phyloP scores from a whole-genome alignment of 1,140 invertebrate species.

The Nylanderia fulva region DNA sequence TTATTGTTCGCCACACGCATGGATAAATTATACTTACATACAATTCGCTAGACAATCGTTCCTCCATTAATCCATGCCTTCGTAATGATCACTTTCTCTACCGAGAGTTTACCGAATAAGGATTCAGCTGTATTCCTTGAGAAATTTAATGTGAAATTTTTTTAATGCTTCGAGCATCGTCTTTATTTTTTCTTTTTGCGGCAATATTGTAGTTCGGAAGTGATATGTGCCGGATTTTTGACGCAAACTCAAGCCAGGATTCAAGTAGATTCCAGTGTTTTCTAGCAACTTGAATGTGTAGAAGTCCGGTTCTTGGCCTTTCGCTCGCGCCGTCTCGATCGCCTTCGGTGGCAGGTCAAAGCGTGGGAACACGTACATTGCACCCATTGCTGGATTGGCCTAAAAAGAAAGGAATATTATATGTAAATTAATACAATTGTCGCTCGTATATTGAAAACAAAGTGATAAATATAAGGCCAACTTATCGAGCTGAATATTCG shows the following conservation, averaged over 20 bases:
- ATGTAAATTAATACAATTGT: no score
- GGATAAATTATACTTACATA: no score
- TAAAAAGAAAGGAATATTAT: slow-evolving; percentile 83
- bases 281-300: slow-evolving; percentile 98
- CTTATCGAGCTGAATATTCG: no score
- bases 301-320: slow-evolving; percentile 93
- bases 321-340: slow-evolving; percentile 91
- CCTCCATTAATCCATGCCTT: background rate
- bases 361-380: slow-evolving; percentile 99
- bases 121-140: slow-evolving; percentile 91
- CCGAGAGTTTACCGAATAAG: background rate
- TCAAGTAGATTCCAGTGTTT: slow-evolving; percentile 94
- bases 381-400: slow-evolving; percentile 89
- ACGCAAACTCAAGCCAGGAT: slow-evolving; percentile 98
- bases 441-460: no score
- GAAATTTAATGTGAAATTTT: slow-evolving; percentile 95
- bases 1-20: background rate
- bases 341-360: slow-evolving; percentile 92
- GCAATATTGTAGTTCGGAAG: slow-evolving; percentile 96
- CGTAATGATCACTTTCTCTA: background rate
- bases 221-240: slow-evolving; percentile 97
- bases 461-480: no score
- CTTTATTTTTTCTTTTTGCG: slow-evolving; percentile 94
- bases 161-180: slow-evolving; percentile 94
- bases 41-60: background rate